Conservation (phyloP, 2,113 vertebrate species). For the Oceanites oceanicus region DNA sequence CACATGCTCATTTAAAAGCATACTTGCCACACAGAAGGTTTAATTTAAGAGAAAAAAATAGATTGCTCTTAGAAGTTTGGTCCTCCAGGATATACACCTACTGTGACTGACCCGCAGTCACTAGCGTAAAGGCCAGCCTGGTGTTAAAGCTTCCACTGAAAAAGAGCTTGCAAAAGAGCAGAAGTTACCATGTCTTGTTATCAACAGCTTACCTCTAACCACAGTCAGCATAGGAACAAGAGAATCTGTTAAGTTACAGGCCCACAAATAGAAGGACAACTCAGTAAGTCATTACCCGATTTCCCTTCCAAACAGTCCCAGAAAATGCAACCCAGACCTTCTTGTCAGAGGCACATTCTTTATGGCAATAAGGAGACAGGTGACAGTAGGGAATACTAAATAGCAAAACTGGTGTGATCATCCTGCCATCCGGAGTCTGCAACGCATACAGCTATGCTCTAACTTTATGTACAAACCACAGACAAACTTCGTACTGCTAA, state of each 20-base stretch:
- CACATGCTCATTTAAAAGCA: not conserved
- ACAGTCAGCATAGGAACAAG: not conserved
- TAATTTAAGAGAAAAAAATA: not conserved
- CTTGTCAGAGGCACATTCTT: not conserved
- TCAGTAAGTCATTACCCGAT: not conserved
- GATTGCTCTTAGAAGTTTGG: slow-evolving; percentile 13
- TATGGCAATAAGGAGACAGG: not conserved
- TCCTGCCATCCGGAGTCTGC: not conserved
- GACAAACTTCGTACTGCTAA: too few species aligned
- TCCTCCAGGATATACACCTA: slow-evolving; percentile 7
- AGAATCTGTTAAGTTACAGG: not conserved
- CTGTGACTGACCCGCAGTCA: slow-evolving; percentile 59
- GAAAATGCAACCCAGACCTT: slow-evolving; percentile 59
- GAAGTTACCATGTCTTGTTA: not conserved
- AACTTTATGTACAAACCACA: rapidly evolving
- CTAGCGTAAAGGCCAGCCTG: slow-evolving; percentile 23
- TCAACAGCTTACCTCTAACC: not conserved
- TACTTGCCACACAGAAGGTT: not conserved
- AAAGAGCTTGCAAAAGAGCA: not conserved
- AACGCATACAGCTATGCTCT: not conserved
- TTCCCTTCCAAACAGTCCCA: slow-evolving; percentile 26
- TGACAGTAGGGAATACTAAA: not conserved
- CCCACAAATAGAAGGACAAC: not conserved
- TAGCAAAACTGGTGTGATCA: not conserved
- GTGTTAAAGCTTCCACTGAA: not conserved